Evolutionary conservation across 2,888 invertebrate genomes (phyloP).

Genomic region (Hyalella azteca): DNA sequence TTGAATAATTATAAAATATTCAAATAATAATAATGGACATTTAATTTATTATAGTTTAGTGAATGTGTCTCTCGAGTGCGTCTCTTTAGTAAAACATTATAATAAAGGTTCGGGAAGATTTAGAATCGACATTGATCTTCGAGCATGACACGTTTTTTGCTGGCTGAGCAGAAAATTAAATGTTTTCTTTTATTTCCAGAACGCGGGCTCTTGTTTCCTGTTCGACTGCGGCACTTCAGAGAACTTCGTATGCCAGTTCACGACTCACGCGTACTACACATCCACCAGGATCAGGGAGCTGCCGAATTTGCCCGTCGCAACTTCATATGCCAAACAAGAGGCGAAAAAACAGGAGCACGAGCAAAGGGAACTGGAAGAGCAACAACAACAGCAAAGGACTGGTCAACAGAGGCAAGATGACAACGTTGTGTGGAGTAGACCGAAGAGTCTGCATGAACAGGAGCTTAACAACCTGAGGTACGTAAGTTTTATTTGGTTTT

Average conservation of each 20-base stretch:
- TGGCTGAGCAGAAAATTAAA: constrained; percentile 88
- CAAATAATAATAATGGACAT: too few relatives aligned
- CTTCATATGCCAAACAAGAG: neutral
- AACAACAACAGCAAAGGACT: neutral
- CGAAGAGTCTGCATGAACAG: constrained; percentile 18
- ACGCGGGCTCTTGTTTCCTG: constrained; percentile 80
- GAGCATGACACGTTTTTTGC: too few relatives aligned
- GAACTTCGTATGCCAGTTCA: constrained; percentile 92
- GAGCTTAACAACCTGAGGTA: constrained; percentile 29
- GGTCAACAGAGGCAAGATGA: constrained; percentile 8
- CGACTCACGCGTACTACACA: constrained; percentile 84
- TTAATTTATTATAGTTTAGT: too few relatives aligned
- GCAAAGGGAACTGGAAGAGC: neutral
- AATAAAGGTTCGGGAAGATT: too few relatives aligned
- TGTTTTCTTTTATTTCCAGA: constrained; percentile 58
- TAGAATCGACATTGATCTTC: too few relatives aligned
- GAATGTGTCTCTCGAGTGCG: too few relatives aligned
- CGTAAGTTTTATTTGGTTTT: too few relatives aligned
- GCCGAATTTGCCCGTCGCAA: constrained; percentile 64
- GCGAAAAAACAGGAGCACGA: neutral
- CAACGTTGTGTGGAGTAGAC: constrained; percentile 20
- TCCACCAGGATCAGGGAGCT: constrained; percentile 76
- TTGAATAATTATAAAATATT: too few relatives aligned
- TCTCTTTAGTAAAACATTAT: too few relatives aligned
- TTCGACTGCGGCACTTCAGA: constrained; percentile 89